phyloP scores from a whole-genome alignment of 1,140 invertebrate species.

The Drosophila erecta region DNA sequence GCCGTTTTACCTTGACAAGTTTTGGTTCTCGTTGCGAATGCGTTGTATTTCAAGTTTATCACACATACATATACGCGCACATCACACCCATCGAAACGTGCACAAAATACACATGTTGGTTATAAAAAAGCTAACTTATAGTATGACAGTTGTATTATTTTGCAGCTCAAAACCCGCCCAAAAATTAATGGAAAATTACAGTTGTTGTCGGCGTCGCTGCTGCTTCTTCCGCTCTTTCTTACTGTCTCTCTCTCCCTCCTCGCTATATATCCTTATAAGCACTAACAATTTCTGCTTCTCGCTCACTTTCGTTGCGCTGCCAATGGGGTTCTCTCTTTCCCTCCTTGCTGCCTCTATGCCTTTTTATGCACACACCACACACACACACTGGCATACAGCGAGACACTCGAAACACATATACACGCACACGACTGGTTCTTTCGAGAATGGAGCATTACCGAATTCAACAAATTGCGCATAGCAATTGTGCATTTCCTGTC shows the following conservation, averaged over 20 bases:
- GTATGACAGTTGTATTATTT: constrained; percentile 49
- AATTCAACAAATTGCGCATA: constrained; percentile 1
- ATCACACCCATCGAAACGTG: constrained; percentile 20
- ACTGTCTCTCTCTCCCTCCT: constrained; percentile 38
- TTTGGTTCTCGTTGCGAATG: constrained; percentile 69
- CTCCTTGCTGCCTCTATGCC: constrained; percentile 13
- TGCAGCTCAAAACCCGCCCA: constrained; percentile 37
- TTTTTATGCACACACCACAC: constrained; percentile 2
- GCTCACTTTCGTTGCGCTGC: constrained; percentile 31
- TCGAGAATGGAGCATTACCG: constrained; percentile 33
- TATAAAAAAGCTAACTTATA: constrained; percentile 47
- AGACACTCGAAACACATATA: constrained; percentile 20
- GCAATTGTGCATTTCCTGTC: constrained; percentile 14
- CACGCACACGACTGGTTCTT: constrained; percentile 25
- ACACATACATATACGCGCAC: constrained; percentile 49
- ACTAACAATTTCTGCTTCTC: constrained; percentile 44
- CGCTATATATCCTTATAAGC: constrained; percentile 52
- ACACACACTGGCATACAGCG: constrained; percentile 9
- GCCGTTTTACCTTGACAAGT: constrained; percentile 68
- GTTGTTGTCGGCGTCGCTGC: constrained; percentile 45
- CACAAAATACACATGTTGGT: constrained; percentile 42
- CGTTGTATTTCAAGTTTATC: constrained; percentile 73
- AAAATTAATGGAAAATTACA: constrained; percentile 53
- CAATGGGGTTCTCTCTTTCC: constrained; percentile 8
- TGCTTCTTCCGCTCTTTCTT: constrained; percentile 27